Evolutionary conservation across 2,113 vertebrate species (phyloP).

Genomic region (Orthonyx spaldingii): DNA sequence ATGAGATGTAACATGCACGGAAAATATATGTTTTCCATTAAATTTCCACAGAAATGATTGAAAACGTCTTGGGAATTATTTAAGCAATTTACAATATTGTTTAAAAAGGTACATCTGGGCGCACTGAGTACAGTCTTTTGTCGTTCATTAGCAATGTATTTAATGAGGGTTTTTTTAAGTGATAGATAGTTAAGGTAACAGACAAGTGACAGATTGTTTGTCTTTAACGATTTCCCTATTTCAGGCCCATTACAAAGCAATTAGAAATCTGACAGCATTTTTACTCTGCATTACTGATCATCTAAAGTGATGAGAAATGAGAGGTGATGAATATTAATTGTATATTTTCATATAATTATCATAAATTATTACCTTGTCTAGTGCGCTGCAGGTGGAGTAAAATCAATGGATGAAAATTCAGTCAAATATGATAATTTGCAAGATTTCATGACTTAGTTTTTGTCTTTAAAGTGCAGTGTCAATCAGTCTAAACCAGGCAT

Average conservation of each 20-base stretch:
- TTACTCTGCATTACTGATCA: slow-evolving; percentile 87
- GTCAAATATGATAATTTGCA: slow-evolving; percentile 73
- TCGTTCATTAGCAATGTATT: slow-evolving; percentile 87
- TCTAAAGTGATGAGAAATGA: slow-evolving; percentile 85
- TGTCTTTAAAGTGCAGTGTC: slow-evolving; percentile 38
- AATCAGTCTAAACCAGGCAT: slow-evolving; percentile 22
- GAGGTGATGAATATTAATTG: slow-evolving; percentile 87
- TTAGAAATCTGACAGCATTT: slow-evolving; percentile 87
- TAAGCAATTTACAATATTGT: slow-evolving; percentile 71
- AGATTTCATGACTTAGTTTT: slow-evolving; percentile 54
- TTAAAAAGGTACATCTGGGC: slow-evolving; percentile 73
- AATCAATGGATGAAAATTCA: slow-evolving; percentile 69
- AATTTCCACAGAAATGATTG: slow-evolving; percentile 64
- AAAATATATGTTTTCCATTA: slow-evolving; percentile 69
- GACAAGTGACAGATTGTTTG: slow-evolving; percentile 93
- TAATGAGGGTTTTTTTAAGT: slow-evolving; percentile 85
- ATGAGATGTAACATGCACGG: slow-evolving; percentile 59
- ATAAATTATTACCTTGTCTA: slow-evolving; percentile 86
- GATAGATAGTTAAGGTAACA: slow-evolving; percentile 88
- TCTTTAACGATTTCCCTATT: slow-evolving; percentile 85
- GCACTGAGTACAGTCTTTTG: slow-evolving; percentile 74
- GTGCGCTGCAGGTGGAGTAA: slow-evolving; percentile 73
- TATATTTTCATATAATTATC: slow-evolving; percentile 88
- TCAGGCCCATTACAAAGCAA: slow-evolving; percentile 87
- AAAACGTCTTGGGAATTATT: slow-evolving; percentile 75